A percentile compares a stretch with the other conserved stretches of the same genome.
Evolutionary conservation across 2,113 vertebrate genomes (phyloP).

Genomic region (Rhinichthys klamathensis): DNA sequence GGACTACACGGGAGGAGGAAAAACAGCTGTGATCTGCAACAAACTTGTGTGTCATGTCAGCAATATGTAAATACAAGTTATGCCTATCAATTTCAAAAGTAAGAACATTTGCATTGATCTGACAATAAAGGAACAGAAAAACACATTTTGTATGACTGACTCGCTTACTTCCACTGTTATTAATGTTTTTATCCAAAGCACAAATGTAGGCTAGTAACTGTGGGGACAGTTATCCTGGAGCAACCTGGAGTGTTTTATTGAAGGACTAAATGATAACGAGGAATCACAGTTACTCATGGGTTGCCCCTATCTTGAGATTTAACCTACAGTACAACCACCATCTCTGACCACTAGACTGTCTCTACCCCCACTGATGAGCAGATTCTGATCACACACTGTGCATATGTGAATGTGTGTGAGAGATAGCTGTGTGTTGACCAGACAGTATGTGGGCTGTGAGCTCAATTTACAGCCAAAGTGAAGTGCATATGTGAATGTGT

Average conservation of each 20-base stretch:
- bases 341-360: background rate
- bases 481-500: too few relatives aligned
- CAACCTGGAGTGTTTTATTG: background rate
- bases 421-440: background rate
- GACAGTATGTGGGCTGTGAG: conserved; percentile 18
- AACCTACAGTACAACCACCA: background rate
- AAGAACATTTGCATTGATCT: background rate
- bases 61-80: background rate
- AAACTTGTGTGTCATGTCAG: background rate
- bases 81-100: background rate
- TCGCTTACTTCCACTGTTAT: background rate
- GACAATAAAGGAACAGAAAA: background rate
- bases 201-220: background rate
- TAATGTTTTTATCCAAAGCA: too few relatives aligned
- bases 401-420: background rate
- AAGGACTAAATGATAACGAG: background rate
- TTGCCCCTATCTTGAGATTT: background rate
- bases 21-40: background rate
- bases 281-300: background rate
- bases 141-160: too few relatives aligned
- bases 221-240: background rate
- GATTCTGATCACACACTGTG: conserved; percentile 6
- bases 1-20: background rate
- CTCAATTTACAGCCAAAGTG: conserved; percentile 14
- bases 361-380: background rate